A percentile compares a stretch with the other conserved stretches of the same genome.
These are phyloP conservation scores for Drosophila malerkotliana DNA, from an alignment of 1,140 invertebrate species.

Conservation along the genomic window DNA sequence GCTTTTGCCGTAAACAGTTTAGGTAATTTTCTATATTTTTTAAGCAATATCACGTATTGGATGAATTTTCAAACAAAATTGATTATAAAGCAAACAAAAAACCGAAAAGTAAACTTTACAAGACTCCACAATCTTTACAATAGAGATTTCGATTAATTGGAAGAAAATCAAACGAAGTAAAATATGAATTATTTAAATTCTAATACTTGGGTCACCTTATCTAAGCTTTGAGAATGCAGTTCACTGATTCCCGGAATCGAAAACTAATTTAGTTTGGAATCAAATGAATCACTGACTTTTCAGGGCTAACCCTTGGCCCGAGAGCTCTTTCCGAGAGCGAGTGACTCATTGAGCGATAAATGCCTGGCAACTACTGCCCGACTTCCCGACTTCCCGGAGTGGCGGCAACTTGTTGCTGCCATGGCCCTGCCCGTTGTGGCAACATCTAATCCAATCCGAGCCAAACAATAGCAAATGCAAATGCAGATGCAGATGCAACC, in stretches of 20 bases:
- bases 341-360: conserved; percentile 54
- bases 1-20: conserved; percentile 13
- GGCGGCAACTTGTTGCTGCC: conserved; percentile 68
- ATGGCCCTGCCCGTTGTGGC: conserved; percentile 11
- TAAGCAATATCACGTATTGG: too few species aligned
- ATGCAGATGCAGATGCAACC: conserved; percentile 36
- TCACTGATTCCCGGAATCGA: conserved; percentile 1
- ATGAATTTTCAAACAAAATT: too few species aligned
- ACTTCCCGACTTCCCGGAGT: conserved; percentile 53
- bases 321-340: conserved; percentile 7
- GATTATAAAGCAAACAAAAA: too few species aligned
- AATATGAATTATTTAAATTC: too few species aligned
- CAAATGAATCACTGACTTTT: conserved; percentile 34
- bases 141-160: too few species aligned
- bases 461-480: conserved; percentile 56
- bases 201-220: neutral
- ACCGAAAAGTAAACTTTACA: too few species aligned
- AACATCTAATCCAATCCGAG: conserved; percentile 54
- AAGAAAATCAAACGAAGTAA: too few species aligned
- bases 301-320: conserved; percentile 35
- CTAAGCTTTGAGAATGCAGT: neutral
- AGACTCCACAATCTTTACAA: too few species aligned
- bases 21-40: too few species aligned
- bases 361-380: conserved; percentile 46
- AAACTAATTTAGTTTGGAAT: conserved; percentile 3